These are phyloP conservation scores for Drosophila planitibia DNA, from an alignment of 2,888 invertebrate genomes.

Conservation along the genomic window DNA sequence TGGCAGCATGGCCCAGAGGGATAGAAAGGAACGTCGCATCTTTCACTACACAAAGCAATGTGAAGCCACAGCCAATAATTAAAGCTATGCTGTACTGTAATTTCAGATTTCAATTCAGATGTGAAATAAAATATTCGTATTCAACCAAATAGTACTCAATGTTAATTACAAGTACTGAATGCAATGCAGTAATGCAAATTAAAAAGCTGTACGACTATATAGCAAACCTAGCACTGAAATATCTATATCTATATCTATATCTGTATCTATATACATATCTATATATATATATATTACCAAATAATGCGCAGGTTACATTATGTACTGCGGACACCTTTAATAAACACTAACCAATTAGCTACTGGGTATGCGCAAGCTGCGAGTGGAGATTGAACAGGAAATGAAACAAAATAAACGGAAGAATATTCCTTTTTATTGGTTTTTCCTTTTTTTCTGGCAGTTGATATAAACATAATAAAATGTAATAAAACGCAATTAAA, in stretches of 20 bases:
- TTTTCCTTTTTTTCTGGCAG: background rate
- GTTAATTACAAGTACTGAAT: background rate
- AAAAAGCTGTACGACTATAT: background rate
- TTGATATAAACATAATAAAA: conserved; percentile 17
- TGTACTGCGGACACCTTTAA: background rate
- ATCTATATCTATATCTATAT: too few species aligned
- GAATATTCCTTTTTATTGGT: background rate
- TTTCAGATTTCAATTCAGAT: background rate
- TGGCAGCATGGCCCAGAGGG: background rate
- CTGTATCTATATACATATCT: background rate
- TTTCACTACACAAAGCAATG: background rate
- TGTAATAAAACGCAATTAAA: conserved; percentile 26
- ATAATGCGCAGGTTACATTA: background rate
- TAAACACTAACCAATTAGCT: too few species aligned
- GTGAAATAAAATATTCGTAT: background rate
- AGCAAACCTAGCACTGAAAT: background rate
- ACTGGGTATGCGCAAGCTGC: background rate
- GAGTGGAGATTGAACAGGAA: background rate
- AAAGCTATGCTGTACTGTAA: background rate
- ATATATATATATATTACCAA: background rate
- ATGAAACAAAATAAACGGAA: background rate
- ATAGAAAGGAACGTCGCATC: background rate
- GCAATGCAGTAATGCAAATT: background rate
- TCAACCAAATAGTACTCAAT: background rate
- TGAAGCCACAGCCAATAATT: background rate